These are phyloP conservation scores for Mercenaria mercenaria DNA, from an alignment of 1,140 invertebrate genomes.

Conservation along the genomic window DNA sequence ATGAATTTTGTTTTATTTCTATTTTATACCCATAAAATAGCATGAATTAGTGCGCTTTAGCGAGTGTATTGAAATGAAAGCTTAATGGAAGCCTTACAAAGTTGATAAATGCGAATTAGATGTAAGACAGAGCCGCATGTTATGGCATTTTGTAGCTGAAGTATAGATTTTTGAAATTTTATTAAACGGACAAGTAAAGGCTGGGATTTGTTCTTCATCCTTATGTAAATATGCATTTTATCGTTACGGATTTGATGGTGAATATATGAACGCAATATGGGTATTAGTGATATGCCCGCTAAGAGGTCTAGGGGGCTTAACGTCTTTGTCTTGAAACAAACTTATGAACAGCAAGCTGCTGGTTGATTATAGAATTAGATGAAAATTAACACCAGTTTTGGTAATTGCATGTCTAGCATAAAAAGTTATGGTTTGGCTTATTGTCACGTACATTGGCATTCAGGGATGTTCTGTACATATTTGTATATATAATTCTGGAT, in stretches of 20 bases:
- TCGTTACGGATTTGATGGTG: not conserved
- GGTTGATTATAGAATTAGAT: not conserved
- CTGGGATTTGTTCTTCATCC: slow-evolving; percentile 30
- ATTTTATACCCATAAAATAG: slow-evolving; percentile 13
- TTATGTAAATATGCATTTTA: slow-evolving; percentile 40
- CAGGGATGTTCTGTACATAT: too few species aligned
- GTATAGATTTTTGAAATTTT: slow-evolving; percentile 64
- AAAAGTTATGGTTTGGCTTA: too few species aligned
- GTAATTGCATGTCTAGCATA: too few species aligned
- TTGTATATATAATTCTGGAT: too few species aligned
- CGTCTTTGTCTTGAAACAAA: not conserved
- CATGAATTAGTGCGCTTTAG: not conserved
- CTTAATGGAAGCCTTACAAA: slow-evolving; percentile 31
- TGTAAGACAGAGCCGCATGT: not conserved
- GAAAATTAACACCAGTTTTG: not conserved
- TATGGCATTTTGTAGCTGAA: slow-evolving; percentile 3
- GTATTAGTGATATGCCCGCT: not conserved
- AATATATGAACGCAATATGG: not conserved
- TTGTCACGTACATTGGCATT: too few species aligned
- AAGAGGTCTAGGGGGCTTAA: not conserved
- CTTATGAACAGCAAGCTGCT: not conserved
- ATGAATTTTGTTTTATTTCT: not conserved
- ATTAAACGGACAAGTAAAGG: slow-evolving; percentile 46
- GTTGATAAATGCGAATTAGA: slow-evolving; percentile 57
- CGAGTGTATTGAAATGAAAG: slow-evolving; percentile 42